A percentile compares a stretch with the other conserved stretches of the same genome.
Conservation (phyloP, 2,113 vertebrate species). For the Phyllostomus hastatus region DNA sequence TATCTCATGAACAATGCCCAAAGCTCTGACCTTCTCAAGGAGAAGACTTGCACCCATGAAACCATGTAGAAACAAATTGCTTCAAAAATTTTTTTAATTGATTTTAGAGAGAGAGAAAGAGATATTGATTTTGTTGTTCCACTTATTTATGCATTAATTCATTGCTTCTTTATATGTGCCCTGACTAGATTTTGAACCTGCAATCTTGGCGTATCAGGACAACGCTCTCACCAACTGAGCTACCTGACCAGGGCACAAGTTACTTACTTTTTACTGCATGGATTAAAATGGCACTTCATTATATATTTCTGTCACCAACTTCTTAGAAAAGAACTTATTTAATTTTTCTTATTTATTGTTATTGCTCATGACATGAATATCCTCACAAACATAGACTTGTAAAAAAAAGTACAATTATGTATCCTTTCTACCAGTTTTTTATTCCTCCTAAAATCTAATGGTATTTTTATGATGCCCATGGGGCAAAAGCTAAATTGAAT, state of each 20-base stretch:
- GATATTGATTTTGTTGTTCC: too few relatives aligned
- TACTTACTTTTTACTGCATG: background rate
- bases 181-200: too few relatives aligned
- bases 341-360: background rate
- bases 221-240: too few relatives aligned
- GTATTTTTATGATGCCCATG: background rate
- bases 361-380: background rate
- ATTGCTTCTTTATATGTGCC: too few relatives aligned
- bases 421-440: background rate
- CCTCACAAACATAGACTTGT: background rate
- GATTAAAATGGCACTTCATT: background rate
- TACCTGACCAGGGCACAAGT: background rate
- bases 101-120: too few relatives aligned
- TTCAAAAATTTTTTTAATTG: background rate
- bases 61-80: background rate
- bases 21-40: background rate
- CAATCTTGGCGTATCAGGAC: too few relatives aligned
- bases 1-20: background rate
- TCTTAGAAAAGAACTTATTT: background rate
- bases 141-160: too few relatives aligned
- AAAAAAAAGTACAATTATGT: background rate
- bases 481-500: background rate
- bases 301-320: background rate
- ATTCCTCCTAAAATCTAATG: background rate
- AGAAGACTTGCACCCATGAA: background rate